Percentiles rank a stretch among this genome's conserved stretches.
These are phyloP conservation scores for Pollimyrus isidori DNA, from an alignment of 2,113 vertebrate genomes.

Conservation along the genomic window DNA sequence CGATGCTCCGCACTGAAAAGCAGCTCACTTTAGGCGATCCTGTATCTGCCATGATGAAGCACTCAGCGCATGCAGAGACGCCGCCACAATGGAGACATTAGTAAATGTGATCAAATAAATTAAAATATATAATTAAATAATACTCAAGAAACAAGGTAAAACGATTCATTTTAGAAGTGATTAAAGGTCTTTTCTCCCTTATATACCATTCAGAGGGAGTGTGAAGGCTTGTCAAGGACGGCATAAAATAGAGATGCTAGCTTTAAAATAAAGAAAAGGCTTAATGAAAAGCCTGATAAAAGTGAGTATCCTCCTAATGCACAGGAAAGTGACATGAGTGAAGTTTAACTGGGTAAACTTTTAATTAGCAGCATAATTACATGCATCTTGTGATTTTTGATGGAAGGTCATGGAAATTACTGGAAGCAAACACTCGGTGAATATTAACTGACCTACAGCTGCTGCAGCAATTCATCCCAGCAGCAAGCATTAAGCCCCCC, in stretches of 20 bases:
- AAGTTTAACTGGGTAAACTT: constrained; percentile 23
- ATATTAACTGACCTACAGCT: constrained; percentile 47
- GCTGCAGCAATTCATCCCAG: constrained; percentile 20
- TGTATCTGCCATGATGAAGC: not conserved
- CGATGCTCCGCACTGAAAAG: not conserved
- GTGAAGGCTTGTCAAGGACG: not conserved
- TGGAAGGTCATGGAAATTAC: constrained; percentile 57
- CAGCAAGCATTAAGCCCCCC: not conserved
- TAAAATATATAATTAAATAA: not conserved
- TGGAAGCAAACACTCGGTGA: constrained; percentile 47
- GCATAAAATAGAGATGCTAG: not conserved
- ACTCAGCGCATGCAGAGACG: not conserved
- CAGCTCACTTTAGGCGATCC: not conserved
- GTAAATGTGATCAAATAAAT: not conserved
- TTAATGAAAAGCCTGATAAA: not conserved
- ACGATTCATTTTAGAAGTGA: not conserved
- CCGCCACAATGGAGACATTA: not conserved
- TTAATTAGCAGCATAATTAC: constrained; percentile 58
- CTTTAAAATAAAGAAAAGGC: not conserved
- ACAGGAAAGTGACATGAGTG: not conserved
- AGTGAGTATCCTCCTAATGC: not conserved
- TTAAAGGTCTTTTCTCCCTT: not conserved
- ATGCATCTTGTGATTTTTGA: constrained; percentile 56
- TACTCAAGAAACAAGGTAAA: not conserved
- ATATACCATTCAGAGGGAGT: not conserved